Conservation (phyloP, 1,140 invertebrate genomes). For the Nasonia vitripennis region DNA sequence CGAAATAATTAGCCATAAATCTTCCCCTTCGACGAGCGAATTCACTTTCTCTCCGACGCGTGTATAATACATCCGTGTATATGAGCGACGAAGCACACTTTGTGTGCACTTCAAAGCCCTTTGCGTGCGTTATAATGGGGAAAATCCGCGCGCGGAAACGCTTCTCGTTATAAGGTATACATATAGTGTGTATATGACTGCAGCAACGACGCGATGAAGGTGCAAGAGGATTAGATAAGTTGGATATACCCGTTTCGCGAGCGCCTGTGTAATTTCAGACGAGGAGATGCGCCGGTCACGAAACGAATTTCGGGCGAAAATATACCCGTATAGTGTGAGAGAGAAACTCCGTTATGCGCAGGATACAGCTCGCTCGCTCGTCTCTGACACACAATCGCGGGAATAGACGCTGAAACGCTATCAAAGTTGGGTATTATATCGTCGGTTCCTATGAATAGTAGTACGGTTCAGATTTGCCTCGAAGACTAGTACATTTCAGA, state of each 20-base stretch:
- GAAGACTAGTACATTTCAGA: too few relatives aligned
- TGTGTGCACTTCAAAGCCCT: neutral
- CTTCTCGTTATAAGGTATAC: neutral
- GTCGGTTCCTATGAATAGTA: too few relatives aligned
- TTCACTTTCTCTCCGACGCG: neutral
- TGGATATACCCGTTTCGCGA: neutral
- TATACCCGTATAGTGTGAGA: neutral
- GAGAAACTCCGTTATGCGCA: neutral
- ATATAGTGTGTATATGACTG: too few relatives aligned
- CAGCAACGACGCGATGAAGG: neutral
- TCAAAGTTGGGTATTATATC: neutral
- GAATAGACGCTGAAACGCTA: neutral
- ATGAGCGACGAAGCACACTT: neutral
- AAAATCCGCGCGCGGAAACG: neutral
- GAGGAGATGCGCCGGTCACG: neutral
- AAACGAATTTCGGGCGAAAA: neutral
- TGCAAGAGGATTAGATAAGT: neutral
- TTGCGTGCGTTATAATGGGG: neutral
- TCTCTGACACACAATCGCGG: neutral
- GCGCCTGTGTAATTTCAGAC: neutral
- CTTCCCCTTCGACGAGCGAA: neutral
- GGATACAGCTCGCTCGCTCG: too few relatives aligned
- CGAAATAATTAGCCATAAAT: conserved; percentile 47
- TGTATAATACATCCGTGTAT: neutral
- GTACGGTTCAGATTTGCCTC: too few relatives aligned